These are phyloP conservation scores for Orchesella cincta DNA, from an alignment of 1,140 invertebrate species.

Conservation along the genomic window DNA sequence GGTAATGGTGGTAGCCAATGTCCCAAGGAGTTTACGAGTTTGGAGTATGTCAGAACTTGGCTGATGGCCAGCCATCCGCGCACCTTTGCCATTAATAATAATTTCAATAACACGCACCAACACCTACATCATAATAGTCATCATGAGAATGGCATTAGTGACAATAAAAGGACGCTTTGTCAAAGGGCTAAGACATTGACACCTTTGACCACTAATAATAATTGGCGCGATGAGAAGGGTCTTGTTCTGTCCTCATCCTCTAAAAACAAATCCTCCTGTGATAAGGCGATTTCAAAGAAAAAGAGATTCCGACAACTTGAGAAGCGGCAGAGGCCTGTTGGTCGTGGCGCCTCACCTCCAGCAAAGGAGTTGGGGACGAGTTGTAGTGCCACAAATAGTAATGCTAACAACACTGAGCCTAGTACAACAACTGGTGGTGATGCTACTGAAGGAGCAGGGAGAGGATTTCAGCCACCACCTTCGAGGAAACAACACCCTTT, in stretches of 20 bases:
- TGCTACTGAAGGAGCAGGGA: background rate
- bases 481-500: conserved; percentile 44
- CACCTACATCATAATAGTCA: background rate
- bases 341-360: conserved; percentile 32
- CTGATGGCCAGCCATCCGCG: conserved; percentile 46
- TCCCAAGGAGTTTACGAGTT: conserved; percentile 49
- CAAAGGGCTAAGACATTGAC: background rate
- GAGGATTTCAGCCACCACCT: conserved; percentile 41
- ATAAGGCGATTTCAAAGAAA: conserved; percentile 7
- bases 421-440: background rate
- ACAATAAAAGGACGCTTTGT: background rate
- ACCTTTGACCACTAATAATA: background rate
- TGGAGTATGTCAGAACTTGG: conserved; percentile 50
- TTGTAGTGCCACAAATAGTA: background rate
- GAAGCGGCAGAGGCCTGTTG: conserved; percentile 35
- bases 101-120: conserved; percentile 28
- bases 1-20: conserved; percentile 17
- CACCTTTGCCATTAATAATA: conserved; percentile 16
- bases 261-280: conserved; percentile 5
- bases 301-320: conserved; percentile 23
- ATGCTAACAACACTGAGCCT: background rate
- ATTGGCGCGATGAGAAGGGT: too few species aligned
- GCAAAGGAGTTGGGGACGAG: conserved; percentile 11
- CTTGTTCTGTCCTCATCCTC: too few species aligned
- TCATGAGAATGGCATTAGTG: conserved; percentile 1